A percentile compares a stretch with the other conserved stretches of the same genome.
Evolutionary conservation across 2,113 vertebrate genomes (phyloP).

Genomic region (Forbesichthys papilliferus): DNA sequence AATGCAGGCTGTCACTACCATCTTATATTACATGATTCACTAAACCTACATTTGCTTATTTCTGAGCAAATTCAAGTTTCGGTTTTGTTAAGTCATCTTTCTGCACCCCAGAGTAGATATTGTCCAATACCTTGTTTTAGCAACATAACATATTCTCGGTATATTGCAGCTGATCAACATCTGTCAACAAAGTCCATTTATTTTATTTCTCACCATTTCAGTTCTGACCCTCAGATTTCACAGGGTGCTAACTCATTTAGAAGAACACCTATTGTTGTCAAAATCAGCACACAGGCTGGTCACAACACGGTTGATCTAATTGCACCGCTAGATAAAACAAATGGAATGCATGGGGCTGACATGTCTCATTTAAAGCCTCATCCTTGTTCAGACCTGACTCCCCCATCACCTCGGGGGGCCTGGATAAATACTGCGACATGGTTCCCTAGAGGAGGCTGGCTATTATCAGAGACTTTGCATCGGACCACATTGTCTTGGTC

Average conservation of each 20-base stretch:
- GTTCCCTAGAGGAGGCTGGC: slow-evolving; percentile 39
- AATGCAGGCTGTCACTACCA: background rate
- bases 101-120: too few relatives aligned
- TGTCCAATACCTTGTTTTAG: too few relatives aligned
- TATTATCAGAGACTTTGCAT: slow-evolving; percentile 36
- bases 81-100: background rate
- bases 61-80: background rate
- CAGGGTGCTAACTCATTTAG: slow-evolving; percentile 36
- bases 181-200: too few relatives aligned
- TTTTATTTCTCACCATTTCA: too few relatives aligned
- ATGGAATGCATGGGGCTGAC: slow-evolving; percentile 79
- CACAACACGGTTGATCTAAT: slow-evolving; percentile 86
- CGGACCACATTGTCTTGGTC: slow-evolving; percentile 43
- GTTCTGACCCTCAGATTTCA: background rate
- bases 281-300: slow-evolving; percentile 80
- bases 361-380: slow-evolving; percentile 59
- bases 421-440: slow-evolving; percentile 7
- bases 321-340: slow-evolving; percentile 82
- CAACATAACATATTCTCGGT: background rate
- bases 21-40: background rate
- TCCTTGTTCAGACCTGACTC: slow-evolving; percentile 66
- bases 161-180: background rate
- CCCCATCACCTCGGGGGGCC: slow-evolving; percentile 60
- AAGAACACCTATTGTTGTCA: slow-evolving; percentile 70
- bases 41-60: background rate